Evolutionary conservation across 2,113 vertebrate species (phyloP), one percentile per base, ranked within the genome.

Genomic region (Protomyctophum bolini): DNA sequence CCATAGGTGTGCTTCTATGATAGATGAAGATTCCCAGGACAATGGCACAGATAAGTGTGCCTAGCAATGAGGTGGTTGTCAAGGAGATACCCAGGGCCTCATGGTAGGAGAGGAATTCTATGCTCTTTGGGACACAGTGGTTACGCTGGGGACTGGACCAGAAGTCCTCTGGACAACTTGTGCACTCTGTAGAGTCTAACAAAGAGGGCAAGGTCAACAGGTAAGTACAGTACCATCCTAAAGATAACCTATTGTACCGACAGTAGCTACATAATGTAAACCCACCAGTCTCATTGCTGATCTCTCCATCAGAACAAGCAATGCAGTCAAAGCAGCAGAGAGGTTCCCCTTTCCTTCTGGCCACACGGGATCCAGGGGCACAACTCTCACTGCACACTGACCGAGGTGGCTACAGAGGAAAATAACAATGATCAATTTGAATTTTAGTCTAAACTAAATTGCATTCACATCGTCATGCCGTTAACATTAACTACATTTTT

Each of bases 241-340:
- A 21, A 21, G 21, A 21, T 21, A 21, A 21, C 21, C 21, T 21
- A 21, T 21, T 21, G 21, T 21, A 63, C n/a, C 21, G 1, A 21
- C 21, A 7, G 41, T 10, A 21, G 4, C 6, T 52, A 11, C 9
- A 70, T 12, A 8, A 52, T 15, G 21, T 55, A n/a, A 14, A 58
- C 54, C 46, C 58, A 92, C 89, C 91, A 86, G 85, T 82, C 54
- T 60, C 3, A 51, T 62, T 51, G 55, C 86, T 41, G 33, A 41
- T 41, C 33, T 41, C 2, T 41, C 33, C 33, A 3, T 41, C 33
- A 41, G 33, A 41, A 6, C 33, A 41, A 41, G 33, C 33, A 41
- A 41, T 41, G 33, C 33, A 41, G 33, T 41, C 33, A 41, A 41
- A 41, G 33, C 33, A 41, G 33, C 33, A 41, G 33, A 41, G 3